Percentiles rank a stretch among this genome's conserved stretches.
Conservation (phyloP, 2,888 invertebrate species). For the Serrognathus titanus region DNA sequence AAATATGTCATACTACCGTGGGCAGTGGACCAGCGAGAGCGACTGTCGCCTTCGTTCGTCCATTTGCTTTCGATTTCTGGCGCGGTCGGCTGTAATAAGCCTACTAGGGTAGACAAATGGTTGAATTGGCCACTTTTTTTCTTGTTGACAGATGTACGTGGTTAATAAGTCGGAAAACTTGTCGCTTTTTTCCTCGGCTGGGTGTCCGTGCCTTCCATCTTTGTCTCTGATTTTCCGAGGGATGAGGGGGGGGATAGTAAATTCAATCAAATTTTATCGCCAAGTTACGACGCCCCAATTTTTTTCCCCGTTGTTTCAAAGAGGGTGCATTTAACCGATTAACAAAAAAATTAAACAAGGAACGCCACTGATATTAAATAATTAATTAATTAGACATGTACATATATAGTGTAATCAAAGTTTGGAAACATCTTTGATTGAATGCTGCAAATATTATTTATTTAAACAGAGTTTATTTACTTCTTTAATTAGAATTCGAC, state of each 20-base stretch:
- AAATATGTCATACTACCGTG: conserved; percentile 32
- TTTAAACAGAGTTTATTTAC: too few relatives aligned
- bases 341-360: too few relatives aligned
- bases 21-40: conserved; percentile 22
- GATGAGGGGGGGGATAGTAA: conserved; percentile 19
- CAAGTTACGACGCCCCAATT: conserved; percentile 22
- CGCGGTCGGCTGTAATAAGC: conserved; percentile 32
- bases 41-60: not conserved
- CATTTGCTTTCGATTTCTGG: not conserved
- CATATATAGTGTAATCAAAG: too few relatives aligned
- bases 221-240: conserved; percentile 27
- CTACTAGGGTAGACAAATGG: conserved; percentile 43
- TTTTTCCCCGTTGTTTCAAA: too few relatives aligned
- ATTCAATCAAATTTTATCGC: conserved; percentile 38
- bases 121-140: conserved; percentile 44
- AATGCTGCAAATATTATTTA: too few relatives aligned
- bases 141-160: conserved; percentile 49
- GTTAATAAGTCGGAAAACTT: conserved; percentile 48
- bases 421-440: too few relatives aligned
- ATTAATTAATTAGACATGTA: too few relatives aligned
- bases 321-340: too few relatives aligned
- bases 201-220: conserved; percentile 16
- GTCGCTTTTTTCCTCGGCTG: conserved; percentile 36
- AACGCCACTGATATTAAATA: too few relatives aligned
- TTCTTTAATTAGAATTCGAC: too few relatives aligned